Conservation (phyloP, 2,888 invertebrate species). For the Caenorhabditis sp. region DNA sequence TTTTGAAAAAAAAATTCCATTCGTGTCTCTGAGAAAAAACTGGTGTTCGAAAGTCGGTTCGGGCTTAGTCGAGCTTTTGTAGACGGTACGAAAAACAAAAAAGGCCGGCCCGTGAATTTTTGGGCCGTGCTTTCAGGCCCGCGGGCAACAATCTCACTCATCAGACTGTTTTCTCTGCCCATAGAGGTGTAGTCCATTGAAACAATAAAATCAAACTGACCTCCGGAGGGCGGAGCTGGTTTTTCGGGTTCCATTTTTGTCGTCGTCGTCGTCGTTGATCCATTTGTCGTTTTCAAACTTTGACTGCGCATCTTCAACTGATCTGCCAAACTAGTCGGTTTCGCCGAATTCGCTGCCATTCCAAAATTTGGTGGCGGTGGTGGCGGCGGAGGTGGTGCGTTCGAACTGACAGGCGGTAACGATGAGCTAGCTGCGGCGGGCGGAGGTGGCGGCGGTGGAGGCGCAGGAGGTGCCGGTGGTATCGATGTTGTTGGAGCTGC, state of each 20-base stretch:
- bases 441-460: constrained; percentile 35
- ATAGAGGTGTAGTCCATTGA: too few species aligned
- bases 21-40: too few species aligned
- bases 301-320: constrained; percentile 31
- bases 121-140: too few species aligned
- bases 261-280: constrained; percentile 3
- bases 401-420: constrained; percentile 19
- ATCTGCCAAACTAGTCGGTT: constrained; percentile 30
- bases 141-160: too few species aligned
- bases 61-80: too few species aligned
- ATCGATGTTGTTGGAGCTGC: not conserved
- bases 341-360: not conserved
- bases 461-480: constrained; percentile 30
- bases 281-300: constrained; percentile 28
- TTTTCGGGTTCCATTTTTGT: constrained; percentile 1
- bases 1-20: too few species aligned
- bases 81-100: too few species aligned
- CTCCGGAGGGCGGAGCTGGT: constrained; percentile 16
- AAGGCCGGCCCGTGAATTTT: too few species aligned
- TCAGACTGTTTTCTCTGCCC: too few species aligned
- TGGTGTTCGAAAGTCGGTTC: too few species aligned
- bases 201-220: too few species aligned
- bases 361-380: constrained; percentile 28
- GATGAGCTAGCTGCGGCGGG: constrained; percentile 6
- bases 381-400: constrained; percentile 42